Evolutionary conservation across 2,888 invertebrate species (phyloP), one percentile per base, ranked within the genome.

Genomic region (Eupelmus urozonus): DNA sequence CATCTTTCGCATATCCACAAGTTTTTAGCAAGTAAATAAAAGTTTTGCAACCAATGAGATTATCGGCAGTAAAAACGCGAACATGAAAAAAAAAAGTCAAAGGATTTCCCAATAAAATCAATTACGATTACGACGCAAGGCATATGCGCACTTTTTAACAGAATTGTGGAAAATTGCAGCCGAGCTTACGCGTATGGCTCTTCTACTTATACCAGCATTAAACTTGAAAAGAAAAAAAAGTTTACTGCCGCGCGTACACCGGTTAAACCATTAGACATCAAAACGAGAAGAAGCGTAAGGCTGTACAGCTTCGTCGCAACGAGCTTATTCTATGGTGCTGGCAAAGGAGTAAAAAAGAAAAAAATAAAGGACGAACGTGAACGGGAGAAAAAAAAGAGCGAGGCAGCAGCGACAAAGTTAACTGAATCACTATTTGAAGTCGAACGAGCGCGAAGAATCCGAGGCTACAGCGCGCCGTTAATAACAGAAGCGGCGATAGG

Each of bases 341-440:
- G n/a, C 25, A 53, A 53, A 62, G 53, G 40, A 40, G 20, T 18
- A 16, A 1, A 13, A 16, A 13, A 9, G 63, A 13, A 73, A 63
- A 65, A 73, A 55, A 53, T 18, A 55, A 59, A 57, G 53, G 49
- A 34, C 74, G 29, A 40, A 7, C 11, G 11, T 1, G 29, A 55
- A 27, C 23, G 27, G 18, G 27, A 55, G 13, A 45, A 45, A 45
- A 45, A 27, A 42, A 49, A 55, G 13, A 1, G 13, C 11, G 9
- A 18, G n/a, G 40, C 7, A 62, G 42, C 13, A 65, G 42, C 65
- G 76, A 69, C 55, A 69, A 76, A 76, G 49, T 65, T 59, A 57
- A 76, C 71, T 65, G 76, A 76, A 59, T 71, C 71, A 76, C 51
- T 65, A n/a, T n/a, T 71, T 55, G 51, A 76, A 71, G 71, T 76